Evolutionary conservation across 2,888 invertebrate species (phyloP).

Genomic region (Agrotis ipsilon): DNA sequence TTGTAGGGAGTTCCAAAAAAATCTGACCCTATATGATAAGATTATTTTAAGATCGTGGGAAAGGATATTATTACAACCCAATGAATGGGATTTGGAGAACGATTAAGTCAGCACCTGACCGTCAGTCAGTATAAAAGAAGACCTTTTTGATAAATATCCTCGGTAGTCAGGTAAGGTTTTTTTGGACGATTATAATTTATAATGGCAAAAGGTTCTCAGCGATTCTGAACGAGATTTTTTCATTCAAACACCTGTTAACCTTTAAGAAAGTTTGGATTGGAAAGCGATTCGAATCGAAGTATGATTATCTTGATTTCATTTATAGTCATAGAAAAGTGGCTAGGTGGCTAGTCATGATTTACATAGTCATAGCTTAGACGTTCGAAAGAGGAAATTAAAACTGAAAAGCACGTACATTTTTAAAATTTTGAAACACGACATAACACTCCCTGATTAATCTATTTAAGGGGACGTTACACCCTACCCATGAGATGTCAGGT

Average conservation of each 20-base stretch:
- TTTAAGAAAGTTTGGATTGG: conserved; percentile 61
- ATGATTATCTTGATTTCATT: conserved; percentile 55
- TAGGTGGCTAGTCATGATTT: conserved; percentile 55
- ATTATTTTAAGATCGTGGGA: conserved; percentile 80
- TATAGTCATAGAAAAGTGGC: conserved; percentile 44
- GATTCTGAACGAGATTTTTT: conserved; percentile 41
- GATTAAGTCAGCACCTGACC: conserved; percentile 84
- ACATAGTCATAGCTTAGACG: conserved; percentile 23
- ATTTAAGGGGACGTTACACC: conserved; percentile 64
- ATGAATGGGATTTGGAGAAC: conserved; percentile 70
- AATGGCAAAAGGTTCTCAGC: conserved; percentile 47
- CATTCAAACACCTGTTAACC: conserved; percentile 66
- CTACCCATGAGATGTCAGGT: conserved; percentile 73
- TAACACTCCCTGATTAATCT: conserved; percentile 61
- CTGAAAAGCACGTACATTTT: conserved; percentile 8
- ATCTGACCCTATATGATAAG: conserved; percentile 60
- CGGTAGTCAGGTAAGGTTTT: conserved; percentile 83
- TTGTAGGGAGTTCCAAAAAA: conserved; percentile 48
- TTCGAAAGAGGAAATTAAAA: conserved; percentile 28
- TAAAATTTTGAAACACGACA: conserved; percentile 38
- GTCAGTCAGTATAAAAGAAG: conserved; percentile 68
- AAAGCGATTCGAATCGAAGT: conserved; percentile 68
- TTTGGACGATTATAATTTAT: conserved; percentile 56
- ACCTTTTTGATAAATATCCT: conserved; percentile 69
- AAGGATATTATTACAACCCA: conserved; percentile 72